Conservation (phyloP, 2,113 vertebrate species). For the Chitala chitala region DNA sequence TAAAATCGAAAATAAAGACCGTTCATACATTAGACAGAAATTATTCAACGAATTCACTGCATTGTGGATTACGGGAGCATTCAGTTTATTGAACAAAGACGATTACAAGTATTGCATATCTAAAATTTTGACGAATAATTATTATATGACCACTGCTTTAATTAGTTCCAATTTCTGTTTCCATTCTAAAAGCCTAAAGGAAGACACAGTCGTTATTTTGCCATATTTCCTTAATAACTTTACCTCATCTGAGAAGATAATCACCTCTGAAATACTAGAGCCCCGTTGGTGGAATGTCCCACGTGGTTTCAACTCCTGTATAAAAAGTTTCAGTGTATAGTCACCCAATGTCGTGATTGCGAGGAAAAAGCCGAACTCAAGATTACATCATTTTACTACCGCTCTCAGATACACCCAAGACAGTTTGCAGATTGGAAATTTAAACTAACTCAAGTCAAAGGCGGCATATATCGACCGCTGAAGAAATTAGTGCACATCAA, state of each 20-base stretch:
- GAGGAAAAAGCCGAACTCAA: slow-evolving; percentile 41
- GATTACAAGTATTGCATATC: no score
- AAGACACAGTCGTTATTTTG: neutral
- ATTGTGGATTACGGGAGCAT: no score
- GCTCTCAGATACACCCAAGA: slow-evolving; percentile 32
- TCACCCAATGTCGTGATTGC: slow-evolving; percentile 65
- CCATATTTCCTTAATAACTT: slow-evolving; percentile 51
- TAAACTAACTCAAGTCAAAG: slow-evolving; percentile 28
- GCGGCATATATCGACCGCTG: slow-evolving; percentile 27
- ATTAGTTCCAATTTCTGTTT: no score
- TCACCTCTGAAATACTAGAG: slow-evolving; percentile 47
- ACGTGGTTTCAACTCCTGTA: slow-evolving; percentile 79
- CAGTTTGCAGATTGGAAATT: slow-evolving; percentile 26
- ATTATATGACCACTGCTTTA: no score
- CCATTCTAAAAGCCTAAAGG: neutral
- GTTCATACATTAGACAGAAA: no score
- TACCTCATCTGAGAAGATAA: slow-evolving; percentile 54
- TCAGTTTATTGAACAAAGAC: no score
- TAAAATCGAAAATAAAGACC: no score
- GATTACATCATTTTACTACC: slow-evolving; percentile 40
- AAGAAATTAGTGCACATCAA: slow-evolving; percentile 26
- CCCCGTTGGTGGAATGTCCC: slow-evolving; percentile 73
- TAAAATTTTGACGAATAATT: no score
- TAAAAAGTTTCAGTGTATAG: slow-evolving; percentile 77
- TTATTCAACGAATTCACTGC: no score